A percentile compares a stretch with the other conserved stretches of the same genome.
phyloP scores from a whole-genome alignment of 2,888 invertebrate species.

The Oscheius sp. region DNA sequence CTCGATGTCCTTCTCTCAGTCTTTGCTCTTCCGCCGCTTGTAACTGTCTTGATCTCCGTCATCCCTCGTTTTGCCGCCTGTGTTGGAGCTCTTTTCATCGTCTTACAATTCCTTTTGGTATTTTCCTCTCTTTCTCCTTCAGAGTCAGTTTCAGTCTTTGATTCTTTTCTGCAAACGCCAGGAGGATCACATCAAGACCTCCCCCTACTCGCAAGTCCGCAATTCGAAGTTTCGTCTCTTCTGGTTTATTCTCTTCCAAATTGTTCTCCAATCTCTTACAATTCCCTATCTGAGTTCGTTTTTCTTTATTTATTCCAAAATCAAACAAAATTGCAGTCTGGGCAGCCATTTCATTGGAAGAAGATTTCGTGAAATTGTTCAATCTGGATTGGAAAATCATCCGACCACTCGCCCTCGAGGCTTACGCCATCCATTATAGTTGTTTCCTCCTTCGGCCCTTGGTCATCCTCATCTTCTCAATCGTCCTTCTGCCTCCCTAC shows the following conservation, averaged over 20 bases:
- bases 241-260: constrained; percentile 30
- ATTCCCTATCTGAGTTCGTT: constrained; percentile 31
- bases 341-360: constrained; percentile 21
- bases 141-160: constrained; percentile 9
- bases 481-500: constrained; percentile 25
- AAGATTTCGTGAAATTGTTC: constrained; percentile 22
- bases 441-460: constrained; percentile 16
- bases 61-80: constrained; percentile 35
- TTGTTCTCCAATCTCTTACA: constrained; percentile 11
- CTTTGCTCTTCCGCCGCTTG: constrained; percentile 15
- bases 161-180: constrained; percentile 18
- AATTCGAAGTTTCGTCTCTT: constrained; percentile 24
- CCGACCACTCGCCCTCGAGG: constrained; percentile 2
- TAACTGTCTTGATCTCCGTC: background rate
- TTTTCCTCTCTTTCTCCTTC: background rate
- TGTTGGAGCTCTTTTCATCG: constrained; percentile 24
- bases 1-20: constrained; percentile 38
- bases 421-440: constrained; percentile 25
- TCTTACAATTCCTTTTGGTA: constrained; percentile 40
- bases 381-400: background rate
- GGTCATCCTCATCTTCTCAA: constrained; percentile 15
- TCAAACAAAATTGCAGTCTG: constrained; percentile 22
- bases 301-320: background rate
- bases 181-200: constrained; percentile 24
- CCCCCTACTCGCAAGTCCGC: constrained; percentile 26